Base-by-base conservation (phyloP, 2,888 invertebrate species). In the Charanyca ferruginea region DNA sequence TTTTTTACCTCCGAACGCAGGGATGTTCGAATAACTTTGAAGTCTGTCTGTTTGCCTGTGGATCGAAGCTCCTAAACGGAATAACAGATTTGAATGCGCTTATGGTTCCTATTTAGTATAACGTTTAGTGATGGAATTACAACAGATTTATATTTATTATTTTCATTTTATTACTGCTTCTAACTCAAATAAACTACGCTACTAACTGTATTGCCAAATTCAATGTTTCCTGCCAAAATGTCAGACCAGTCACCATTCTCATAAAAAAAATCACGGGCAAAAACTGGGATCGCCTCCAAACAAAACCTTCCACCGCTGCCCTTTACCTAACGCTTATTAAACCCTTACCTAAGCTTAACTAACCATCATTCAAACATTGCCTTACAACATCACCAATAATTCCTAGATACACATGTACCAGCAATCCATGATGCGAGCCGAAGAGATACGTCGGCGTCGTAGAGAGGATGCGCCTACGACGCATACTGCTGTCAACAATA, bases 401-500 rank as follows among this genome's bases (percentile, higher is more conserved):
- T 57, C 66, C 45, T 86, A 95, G 94, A 96, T 96, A 71, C 95
- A 95, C 88, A 89, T 95, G 92, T 96, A 96, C 86, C 96, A 96
- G 80, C 96, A 95, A 77, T 94, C 95, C 1, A 95, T 96, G 96
- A 95, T 95, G 94, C 90, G 95, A 0, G 94, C 94, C 0, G 94
- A 95, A 65, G 94, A 95, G 82, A 90, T 94, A 16, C 89, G 95
- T 0, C 88, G 95, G 32, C 91, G 95, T 16, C 95, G 95, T 35
- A 91, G 94, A 2, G 87, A 88, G 85, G 93, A 94, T 70, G 83
- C 91, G 18, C 90, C 95, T 0, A 90, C 90, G 7, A 94, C 94
- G 2, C 94, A 95, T 74, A 94, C 95, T 0, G 95, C 94, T 0
- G 95, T 95, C 42, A 95, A 94, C 87, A 95, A 95, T 79, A 95